Percentiles rank a stretch among this genome's conserved stretches.
Evolutionary conservation across 2,797 vertebrate genomes (phyloP).

Genomic region (Alfaro cultratus): DNA sequence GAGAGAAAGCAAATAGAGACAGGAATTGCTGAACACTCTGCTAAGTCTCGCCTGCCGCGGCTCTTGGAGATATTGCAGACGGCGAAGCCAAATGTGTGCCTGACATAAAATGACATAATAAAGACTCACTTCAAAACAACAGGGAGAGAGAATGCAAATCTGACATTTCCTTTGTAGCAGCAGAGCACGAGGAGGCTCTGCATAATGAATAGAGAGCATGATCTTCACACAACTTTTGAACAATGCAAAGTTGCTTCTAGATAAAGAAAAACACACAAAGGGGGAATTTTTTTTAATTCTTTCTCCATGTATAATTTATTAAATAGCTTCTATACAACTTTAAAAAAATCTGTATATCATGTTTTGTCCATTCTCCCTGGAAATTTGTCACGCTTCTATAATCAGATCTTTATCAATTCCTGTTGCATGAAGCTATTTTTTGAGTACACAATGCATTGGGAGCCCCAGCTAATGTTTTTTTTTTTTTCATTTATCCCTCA

Average conservation of each 20-base stretch:
- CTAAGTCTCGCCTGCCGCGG: constrained; percentile 49
- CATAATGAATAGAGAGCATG: constrained; percentile 48
- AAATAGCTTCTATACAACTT: constrained; percentile 34
- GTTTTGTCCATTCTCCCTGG: constrained; percentile 38
- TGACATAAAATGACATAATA: constrained; percentile 71
- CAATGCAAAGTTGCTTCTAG: constrained; percentile 40
- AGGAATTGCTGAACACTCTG: constrained; percentile 58
- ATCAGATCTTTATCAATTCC: constrained; percentile 41
- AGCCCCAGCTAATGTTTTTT: not conserved
- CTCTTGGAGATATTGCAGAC: constrained; percentile 56
- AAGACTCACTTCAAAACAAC: constrained; percentile 59
- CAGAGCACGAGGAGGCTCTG: constrained; percentile 31
- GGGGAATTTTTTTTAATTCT: constrained; percentile 18
- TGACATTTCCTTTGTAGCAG: constrained; percentile 53
- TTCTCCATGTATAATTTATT: constrained; percentile 23
- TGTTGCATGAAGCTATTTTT: constrained; percentile 29
- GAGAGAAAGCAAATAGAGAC: constrained; percentile 71
- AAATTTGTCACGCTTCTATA: constrained; percentile 30
- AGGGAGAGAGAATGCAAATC: constrained; percentile 42
- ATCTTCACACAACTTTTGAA: constrained; percentile 48
- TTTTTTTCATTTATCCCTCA: not conserved
- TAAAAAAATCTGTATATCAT: constrained; percentile 45
- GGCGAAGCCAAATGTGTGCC: constrained; percentile 42
- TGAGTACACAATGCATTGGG: constrained; percentile 2
- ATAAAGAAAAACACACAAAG: constrained; percentile 25